phyloP scores from a whole-genome alignment of 2,888 invertebrate species.

The Anodontia alba region DNA sequence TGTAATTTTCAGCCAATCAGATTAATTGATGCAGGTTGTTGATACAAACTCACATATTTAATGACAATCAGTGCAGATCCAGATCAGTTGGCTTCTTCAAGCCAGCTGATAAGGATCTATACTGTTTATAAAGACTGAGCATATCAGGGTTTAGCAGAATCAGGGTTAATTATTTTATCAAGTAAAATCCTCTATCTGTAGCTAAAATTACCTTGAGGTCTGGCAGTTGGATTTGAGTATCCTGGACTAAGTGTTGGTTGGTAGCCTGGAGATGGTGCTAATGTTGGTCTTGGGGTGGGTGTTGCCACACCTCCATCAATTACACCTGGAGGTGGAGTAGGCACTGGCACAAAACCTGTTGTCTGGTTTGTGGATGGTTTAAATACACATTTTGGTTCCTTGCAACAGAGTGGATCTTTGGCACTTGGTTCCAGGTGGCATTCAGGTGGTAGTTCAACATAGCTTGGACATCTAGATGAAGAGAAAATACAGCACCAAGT shows the following conservation, averaged over 20 bases:
- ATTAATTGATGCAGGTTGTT: no score
- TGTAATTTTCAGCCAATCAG: no score
- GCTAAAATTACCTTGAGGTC: constrained; percentile 50
- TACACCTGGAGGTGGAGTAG: constrained; percentile 62
- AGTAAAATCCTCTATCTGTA: no score
- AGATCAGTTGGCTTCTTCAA: no score
- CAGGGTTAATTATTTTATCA: no score
- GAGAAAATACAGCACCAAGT: background rate
- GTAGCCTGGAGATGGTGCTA: constrained; percentile 52
- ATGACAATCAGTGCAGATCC: no score
- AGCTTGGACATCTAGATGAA: constrained; percentile 57
- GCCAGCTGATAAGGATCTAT: no score
- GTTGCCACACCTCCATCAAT: constrained; percentile 63
- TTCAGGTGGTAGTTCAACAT: constrained; percentile 47
- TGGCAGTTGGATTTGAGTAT: constrained; percentile 38
- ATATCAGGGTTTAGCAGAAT: no score
- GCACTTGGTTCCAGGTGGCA: constrained; percentile 65
- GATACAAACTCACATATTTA: no score
- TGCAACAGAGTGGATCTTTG: constrained; percentile 68
- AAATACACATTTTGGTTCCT: constrained; percentile 66
- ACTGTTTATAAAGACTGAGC: no score
- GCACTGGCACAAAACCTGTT: constrained; percentile 55
- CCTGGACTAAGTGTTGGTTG: constrained; percentile 28
- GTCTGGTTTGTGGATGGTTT: constrained; percentile 51
- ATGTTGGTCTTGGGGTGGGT: constrained; percentile 47